Evolutionary conservation across 2,888 invertebrate genomes (phyloP), one percentile per base, ranked within the genome.

Genomic region (Clusia tigrina): DNA sequence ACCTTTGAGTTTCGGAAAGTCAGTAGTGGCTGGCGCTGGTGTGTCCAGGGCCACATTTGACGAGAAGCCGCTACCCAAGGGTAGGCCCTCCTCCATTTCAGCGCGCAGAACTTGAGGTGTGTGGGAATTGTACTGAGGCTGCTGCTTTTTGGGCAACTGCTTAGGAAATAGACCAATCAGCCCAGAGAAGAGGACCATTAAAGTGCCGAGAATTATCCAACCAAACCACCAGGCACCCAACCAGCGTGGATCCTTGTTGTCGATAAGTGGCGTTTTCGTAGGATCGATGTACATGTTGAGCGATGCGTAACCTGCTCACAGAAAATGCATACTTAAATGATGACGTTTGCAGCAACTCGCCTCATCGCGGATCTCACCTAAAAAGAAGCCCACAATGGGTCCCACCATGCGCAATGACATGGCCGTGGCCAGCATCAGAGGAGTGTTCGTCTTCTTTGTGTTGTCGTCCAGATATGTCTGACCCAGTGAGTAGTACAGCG

Each of bases 201-300:
- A 78, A 0, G 82, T 76, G 12, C 84, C 84, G 10, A 85, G 67
- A 32, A 87, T 83, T 23, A 87, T 85, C 88, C 88, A 88, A 15
- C 89, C 91, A n/a, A 91, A 82, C 91, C 91, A 91, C 91, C 91
- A 91, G 10, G 91, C 91, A 20, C 91, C 91, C 68, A 84, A 79
- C 91, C 91, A 91, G 69, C 90, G 83, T 1, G 90, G 89, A 78
- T 89, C 88, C 62, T 86, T 85, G 53, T 84, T 84, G 53, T 85
- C 85, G 32, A 89, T 89, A 9, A 88, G 76, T 1, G 89, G 89
- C 9, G 87, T 88, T 54, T 88, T 83, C 1, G 79, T 82, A 0
- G 89, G 88, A 74, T 88, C 88, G 60, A 89, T 88, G 73, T 87
- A 89, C 1, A 86, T 74, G 69, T 85, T 87, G 3, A 89, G 75